Conservation (phyloP, 2,113 vertebrate genomes). For the Dinomys branickii region DNA sequence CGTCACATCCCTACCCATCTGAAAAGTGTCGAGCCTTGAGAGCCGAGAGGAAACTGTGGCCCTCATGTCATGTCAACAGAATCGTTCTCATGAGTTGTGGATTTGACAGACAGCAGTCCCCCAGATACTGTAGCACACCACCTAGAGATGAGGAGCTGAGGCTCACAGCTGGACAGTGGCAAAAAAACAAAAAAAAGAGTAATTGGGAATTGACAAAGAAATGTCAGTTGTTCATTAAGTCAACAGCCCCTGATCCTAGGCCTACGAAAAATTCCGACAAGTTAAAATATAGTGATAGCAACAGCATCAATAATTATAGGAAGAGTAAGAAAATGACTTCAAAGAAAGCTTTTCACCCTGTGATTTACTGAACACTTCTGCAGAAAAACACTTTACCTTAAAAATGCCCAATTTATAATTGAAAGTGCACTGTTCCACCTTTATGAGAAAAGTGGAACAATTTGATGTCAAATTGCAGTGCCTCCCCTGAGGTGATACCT, state of each 20-base stretch:
- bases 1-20: neutral
- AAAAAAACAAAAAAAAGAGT: neutral
- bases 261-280: neutral
- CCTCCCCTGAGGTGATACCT: neutral
- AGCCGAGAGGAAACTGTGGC: neutral
- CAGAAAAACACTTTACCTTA: slow-evolving; percentile 12
- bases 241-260: neutral
- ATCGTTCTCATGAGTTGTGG: neutral
- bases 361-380: slow-evolving; percentile 9
- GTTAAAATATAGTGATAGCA: neutral
- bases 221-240: neutral
- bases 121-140: neutral
- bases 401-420: slow-evolving; percentile 39
- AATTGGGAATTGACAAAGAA: neutral
- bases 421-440: neutral
- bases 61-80: neutral
- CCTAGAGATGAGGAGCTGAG: neutral
- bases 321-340: neutral
- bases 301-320: neutral
- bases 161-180: neutral
- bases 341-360: neutral
- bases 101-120: neutral
- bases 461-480: neutral
- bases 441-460: neutral
- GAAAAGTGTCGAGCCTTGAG: neutral